A percentile compares a stretch with the other conserved stretches of the same genome.
Conservation (phyloP, 2,113 vertebrate genomes). For the Bungarus multicinctus region DNA sequence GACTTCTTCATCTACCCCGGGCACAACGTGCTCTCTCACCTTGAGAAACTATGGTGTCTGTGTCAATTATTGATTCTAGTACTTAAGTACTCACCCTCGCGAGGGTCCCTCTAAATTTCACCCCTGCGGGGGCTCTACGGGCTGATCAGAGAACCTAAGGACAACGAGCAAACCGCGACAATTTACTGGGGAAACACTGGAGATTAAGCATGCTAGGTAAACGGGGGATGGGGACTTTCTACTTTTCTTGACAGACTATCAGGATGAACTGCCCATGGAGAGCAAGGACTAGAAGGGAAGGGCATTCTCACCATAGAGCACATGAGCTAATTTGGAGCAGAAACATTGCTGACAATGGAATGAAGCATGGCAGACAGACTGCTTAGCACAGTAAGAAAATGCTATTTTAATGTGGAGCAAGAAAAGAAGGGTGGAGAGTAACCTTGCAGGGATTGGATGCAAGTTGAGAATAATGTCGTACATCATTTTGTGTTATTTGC, state of each 20-base stretch:
- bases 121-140: too few species aligned
- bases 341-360: neutral
- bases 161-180: too few species aligned
- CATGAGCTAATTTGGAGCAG: neutral
- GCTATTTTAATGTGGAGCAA: neutral
- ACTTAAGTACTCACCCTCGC: too few species aligned
- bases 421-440: neutral
- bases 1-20: too few species aligned
- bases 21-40: too few species aligned
- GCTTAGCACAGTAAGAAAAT: neutral
- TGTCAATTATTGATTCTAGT: too few species aligned
- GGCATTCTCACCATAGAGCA: neutral
- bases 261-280: neutral
- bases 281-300: neutral
- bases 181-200: neutral
- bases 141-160: too few species aligned
- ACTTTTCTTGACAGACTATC: neutral
- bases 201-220: neutral
- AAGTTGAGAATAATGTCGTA: neutral
- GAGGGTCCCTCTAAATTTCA: too few species aligned
- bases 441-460: neutral
- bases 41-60: too few species aligned
- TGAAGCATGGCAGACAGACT: neutral
- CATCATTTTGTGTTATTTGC: neutral
- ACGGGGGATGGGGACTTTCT: neutral